A percentile compares a stretch with the other conserved stretches of the same genome.
Evolutionary conservation across 1,140 invertebrate genomes (phyloP).

Genomic region (Sipha flava): DNA sequence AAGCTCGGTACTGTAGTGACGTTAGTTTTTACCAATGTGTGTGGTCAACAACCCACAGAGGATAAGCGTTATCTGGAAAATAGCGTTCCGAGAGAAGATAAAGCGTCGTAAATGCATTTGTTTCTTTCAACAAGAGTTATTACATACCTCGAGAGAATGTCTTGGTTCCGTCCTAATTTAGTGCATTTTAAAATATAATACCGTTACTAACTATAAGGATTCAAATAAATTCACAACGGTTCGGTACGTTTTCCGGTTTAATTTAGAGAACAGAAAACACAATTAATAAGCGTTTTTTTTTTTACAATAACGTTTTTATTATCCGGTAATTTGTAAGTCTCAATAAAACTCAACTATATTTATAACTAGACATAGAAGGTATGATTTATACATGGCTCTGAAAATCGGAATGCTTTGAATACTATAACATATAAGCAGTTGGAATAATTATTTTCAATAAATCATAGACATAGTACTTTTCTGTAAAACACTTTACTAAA

Average conservation of each 20-base stretch:
- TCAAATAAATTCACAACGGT: conserved; percentile 22
- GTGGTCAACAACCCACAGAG: not conserved
- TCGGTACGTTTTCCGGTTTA: conserved; percentile 29
- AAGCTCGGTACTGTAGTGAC: not conserved
- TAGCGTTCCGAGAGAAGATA: not conserved
- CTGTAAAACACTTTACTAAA: no score
- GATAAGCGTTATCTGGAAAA: not conserved
- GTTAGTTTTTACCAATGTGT: not conserved
- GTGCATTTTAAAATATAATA: not conserved
- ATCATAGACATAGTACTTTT: no score
- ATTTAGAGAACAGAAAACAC: conserved; percentile 3
- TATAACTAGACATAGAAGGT: not conserved
- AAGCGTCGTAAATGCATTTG: not conserved
- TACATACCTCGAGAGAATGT: not conserved
- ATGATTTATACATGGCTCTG: no score
- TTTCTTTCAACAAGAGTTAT: not conserved
- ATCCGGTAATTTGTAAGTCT: not conserved
- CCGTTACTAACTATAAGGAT: not conserved
- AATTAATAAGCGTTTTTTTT: conserved; percentile 1
- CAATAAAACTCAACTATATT: not conserved
- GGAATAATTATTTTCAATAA: no score
- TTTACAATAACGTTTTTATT: conserved; percentile 10
- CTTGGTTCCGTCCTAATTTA: conserved; percentile 10
- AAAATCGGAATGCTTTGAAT: no score
- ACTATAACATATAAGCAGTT: no score